These are phyloP conservation scores for Rutpela maculata DNA, from an alignment of 2,888 invertebrate genomes.

Conservation along the genomic window DNA sequence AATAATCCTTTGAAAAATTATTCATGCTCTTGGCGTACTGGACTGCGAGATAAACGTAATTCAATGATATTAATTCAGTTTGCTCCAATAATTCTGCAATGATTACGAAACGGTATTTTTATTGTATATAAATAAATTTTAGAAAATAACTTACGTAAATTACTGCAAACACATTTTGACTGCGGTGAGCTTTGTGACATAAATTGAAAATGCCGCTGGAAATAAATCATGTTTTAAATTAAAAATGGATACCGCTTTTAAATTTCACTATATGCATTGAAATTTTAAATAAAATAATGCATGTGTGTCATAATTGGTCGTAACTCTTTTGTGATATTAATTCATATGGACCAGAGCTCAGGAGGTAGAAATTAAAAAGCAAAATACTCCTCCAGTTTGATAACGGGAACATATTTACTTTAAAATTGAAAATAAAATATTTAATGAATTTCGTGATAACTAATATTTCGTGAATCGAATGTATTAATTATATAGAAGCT, in stretches of 20 bases:
- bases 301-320: not conserved
- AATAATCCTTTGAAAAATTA: slow-evolving; percentile 1
- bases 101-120: not conserved
- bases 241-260: slow-evolving; percentile 2
- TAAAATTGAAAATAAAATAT: too few species aligned
- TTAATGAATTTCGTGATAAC: too few species aligned
- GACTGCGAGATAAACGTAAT: slow-evolving; percentile 8
- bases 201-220: not conserved
- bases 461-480: too few species aligned
- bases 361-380: not conserved
- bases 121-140: slow-evolving; percentile 1
- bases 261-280: slow-evolving; percentile 6
- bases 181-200: slow-evolving; percentile 4
- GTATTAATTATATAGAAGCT: too few species aligned
- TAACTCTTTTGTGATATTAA: not conserved
- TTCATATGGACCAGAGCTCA: not conserved
- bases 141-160: not conserved
- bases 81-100: not conserved
- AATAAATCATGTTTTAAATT: slow-evolving; percentile 6
- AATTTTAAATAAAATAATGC: not conserved
- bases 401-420: too few species aligned
- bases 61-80: not conserved
- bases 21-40: not conserved
- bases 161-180: not conserved
- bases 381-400: not conserved